Evolutionary conservation across 2,113 vertebrate species (phyloP).

Genomic region (Silurus meridionalis): DNA sequence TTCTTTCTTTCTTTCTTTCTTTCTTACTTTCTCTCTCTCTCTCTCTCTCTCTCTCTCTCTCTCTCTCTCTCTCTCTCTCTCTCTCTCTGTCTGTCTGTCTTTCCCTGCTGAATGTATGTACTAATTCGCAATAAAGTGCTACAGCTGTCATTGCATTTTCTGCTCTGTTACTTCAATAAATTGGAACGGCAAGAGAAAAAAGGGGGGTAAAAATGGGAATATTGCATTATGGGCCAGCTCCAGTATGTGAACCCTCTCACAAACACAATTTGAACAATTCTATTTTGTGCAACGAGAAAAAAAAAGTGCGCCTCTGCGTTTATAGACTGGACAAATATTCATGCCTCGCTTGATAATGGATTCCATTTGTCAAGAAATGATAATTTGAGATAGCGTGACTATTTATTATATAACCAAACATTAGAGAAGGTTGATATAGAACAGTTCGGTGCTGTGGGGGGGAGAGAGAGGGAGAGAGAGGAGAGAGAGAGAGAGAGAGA

Average conservation of each 20-base stretch:
- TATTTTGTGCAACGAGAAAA: slow-evolving; percentile 80
- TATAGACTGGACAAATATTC: slow-evolving; percentile 85
- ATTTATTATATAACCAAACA: slow-evolving; percentile 49
- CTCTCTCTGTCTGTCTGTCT: slow-evolving; percentile 11
- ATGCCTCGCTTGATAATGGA: slow-evolving; percentile 75
- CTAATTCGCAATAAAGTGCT: slow-evolving; percentile 99
- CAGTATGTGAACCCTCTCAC: slow-evolving; percentile 81
- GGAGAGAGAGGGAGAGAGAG: background rate
- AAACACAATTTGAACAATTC: slow-evolving; percentile 85
- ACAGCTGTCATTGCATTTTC: slow-evolving; percentile 99
- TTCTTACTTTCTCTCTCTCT: too few species aligned
- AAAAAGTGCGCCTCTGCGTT: slow-evolving; percentile 82
- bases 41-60: slow-evolving; percentile 51
- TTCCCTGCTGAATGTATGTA: slow-evolving; percentile 93
- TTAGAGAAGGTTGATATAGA: slow-evolving; percentile 40
- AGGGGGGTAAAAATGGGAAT: slow-evolving; percentile 80
- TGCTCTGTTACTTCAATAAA: slow-evolving; percentile 99
- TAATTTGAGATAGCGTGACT: slow-evolving; percentile 58
- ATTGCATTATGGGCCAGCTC: slow-evolving; percentile 85
- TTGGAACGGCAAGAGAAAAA: slow-evolving; percentile 84
- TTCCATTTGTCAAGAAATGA: slow-evolving; percentile 69
- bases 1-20: too few species aligned
- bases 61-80: slow-evolving; percentile 12
- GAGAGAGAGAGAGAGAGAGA: background rate
- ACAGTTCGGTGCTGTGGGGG: slow-evolving; percentile 11